These are phyloP conservation scores for Euclidia mi DNA, from an alignment of 2,888 invertebrate species.

Conservation along the genomic window DNA sequence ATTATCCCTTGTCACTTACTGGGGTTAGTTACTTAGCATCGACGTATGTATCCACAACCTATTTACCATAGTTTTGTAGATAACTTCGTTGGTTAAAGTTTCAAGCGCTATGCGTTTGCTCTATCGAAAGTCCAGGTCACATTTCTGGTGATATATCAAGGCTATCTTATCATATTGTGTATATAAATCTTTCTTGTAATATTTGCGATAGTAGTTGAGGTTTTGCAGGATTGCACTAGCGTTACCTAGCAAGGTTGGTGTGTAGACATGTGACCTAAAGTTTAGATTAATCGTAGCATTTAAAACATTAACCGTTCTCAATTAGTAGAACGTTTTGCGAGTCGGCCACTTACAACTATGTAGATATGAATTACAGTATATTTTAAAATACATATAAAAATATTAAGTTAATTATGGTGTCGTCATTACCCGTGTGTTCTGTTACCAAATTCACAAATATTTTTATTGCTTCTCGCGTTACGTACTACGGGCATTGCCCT, in stretches of 20 bases:
- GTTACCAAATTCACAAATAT: slow-evolving; percentile 81
- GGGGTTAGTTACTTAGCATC: slow-evolving; percentile 73
- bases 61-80: slow-evolving; percentile 71
- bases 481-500: slow-evolving; percentile 67
- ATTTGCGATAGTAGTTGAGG: slow-evolving; percentile 10
- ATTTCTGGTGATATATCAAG: slow-evolving; percentile 21
- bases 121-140: slow-evolving; percentile 25
- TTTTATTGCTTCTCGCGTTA: slow-evolving; percentile 84
- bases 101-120: slow-evolving; percentile 47
- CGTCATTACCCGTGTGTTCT: slow-evolving; percentile 73
- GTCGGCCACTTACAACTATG: slow-evolving; percentile 83
- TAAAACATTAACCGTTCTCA: slow-evolving; percentile 46
- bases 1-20: slow-evolving; percentile 82
- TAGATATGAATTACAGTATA: slow-evolving; percentile 88
- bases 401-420: slow-evolving; percentile 79
- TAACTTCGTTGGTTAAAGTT: slow-evolving; percentile 60
- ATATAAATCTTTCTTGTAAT: slow-evolving; percentile 16
- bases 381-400: slow-evolving; percentile 90
- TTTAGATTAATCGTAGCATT: slow-evolving; percentile 27
- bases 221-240: slow-evolving; percentile 42
- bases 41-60: slow-evolving; percentile 71
- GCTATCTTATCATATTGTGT: slow-evolving; percentile 10
- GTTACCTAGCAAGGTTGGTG: slow-evolving; percentile 38
- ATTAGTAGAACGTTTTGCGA: slow-evolving; percentile 85
- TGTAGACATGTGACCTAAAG: slow-evolving; percentile 33